phyloP scores from a whole-genome alignment of 2,888 invertebrate genomes.

The Eilema griseolum region DNA sequence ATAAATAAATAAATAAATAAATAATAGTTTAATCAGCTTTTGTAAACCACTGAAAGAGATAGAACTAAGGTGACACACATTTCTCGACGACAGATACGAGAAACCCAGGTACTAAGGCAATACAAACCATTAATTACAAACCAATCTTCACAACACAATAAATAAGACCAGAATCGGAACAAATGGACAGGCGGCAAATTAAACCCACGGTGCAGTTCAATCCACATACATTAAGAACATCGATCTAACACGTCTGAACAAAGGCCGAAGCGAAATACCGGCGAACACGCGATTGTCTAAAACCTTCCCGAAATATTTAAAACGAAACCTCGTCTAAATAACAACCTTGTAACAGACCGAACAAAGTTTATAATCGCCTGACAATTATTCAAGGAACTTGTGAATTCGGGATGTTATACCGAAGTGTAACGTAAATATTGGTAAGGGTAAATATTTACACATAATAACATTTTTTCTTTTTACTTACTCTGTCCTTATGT shows the following conservation, averaged over 20 bases:
- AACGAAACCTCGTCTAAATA: conserved; percentile 18
- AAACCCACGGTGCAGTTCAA: conserved; percentile 78
- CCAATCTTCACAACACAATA: conserved; percentile 76
- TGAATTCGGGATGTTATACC: conserved; percentile 33
- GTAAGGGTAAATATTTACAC: background rate
- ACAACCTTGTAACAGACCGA: conserved; percentile 34
- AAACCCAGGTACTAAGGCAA: conserved; percentile 27
- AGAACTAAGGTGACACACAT: background rate
- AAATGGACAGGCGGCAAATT: conserved; percentile 85
- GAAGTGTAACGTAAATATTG: conserved; percentile 34
- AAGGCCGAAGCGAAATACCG: conserved; percentile 75
- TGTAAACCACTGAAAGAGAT: background rate
- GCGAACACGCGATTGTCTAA: conserved; percentile 82
- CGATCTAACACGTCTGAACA: conserved; percentile 84
- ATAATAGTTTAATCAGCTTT: background rate
- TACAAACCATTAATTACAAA: conserved; percentile 55
- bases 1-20: too few relatives aligned
- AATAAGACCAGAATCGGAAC: conserved; percentile 84
- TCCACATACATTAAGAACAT: conserved; percentile 83
- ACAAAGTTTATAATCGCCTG: conserved; percentile 40
- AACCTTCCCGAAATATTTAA: conserved; percentile 52
- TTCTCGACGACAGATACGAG: background rate
- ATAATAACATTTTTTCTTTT: background rate
- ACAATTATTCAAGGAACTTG: conserved; percentile 31
- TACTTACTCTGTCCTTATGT: background rate